phyloP scores from a whole-genome alignment of 2,113 vertebrate species.

The Neogale vison region DNA sequence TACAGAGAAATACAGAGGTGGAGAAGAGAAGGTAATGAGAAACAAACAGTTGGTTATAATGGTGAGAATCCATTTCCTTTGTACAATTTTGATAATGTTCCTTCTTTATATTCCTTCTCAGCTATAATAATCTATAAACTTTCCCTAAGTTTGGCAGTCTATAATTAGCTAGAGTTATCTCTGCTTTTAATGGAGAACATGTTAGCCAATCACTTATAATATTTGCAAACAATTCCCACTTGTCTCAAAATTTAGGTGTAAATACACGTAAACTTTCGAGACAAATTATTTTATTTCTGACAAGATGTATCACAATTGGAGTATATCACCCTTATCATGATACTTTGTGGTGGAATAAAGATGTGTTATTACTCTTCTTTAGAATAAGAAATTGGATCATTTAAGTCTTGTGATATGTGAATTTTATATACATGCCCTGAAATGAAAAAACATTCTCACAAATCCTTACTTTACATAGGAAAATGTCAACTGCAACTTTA shows the following conservation, averaged over 20 bases:
- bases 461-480: constrained; percentile 59
- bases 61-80: background rate
- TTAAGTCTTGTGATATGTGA: constrained; percentile 57
- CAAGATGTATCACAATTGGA: constrained; percentile 33
- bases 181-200: constrained; percentile 17
- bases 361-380: constrained; percentile 45
- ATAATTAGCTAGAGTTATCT: constrained; percentile 34
- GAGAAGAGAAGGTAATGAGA: background rate
- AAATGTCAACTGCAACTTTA: constrained; percentile 63
- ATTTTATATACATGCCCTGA: constrained; percentile 48
- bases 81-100: background rate
- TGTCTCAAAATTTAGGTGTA: constrained; percentile 29
- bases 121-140: background rate
- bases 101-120: constrained; percentile 35
- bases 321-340: background rate
- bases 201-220: background rate
- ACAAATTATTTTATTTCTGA: constrained; percentile 52
- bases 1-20: background rate
- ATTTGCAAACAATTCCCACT: background rate
- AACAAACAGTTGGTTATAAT: constrained; percentile 16
- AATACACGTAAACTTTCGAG: constrained; percentile 49
- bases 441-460: constrained; percentile 62
- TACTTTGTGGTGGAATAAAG: constrained; percentile 37
- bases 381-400: constrained; percentile 48
- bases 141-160: background rate